Conservation (phyloP, 1,140 invertebrate genomes). For the Episyrphus balteatus region DNA sequence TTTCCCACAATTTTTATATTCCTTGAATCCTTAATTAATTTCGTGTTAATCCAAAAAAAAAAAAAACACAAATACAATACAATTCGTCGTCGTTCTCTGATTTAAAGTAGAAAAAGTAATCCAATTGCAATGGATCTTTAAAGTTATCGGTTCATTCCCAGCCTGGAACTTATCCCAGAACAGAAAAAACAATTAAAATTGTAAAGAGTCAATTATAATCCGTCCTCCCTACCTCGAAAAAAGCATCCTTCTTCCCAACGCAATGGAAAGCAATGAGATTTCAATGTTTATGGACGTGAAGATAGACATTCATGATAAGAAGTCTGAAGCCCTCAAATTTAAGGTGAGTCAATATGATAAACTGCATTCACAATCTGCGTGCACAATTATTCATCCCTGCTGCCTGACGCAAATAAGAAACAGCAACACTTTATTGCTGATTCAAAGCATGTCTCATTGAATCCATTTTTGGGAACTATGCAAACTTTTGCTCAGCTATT, state of each 20-base stretch:
- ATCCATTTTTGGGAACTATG: no score
- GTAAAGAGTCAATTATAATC: neutral
- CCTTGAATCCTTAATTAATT: neutral
- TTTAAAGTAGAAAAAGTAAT: no score
- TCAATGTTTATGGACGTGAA: conserved; percentile 34
- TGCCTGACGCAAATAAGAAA: neutral
- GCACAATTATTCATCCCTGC: neutral
- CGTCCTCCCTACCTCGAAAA: neutral
- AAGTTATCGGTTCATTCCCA: no score
- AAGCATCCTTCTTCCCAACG: conserved; percentile 3
- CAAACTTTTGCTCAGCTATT: no score
- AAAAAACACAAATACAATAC: no score
- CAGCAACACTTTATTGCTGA: neutral
- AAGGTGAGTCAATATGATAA: conserved; percentile 6
- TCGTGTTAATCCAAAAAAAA: neutral
- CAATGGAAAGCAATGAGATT: conserved; percentile 33
- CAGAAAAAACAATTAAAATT: no score
- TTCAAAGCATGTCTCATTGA: neutral
- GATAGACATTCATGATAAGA: conserved; percentile 33
- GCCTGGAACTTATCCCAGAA: no score
- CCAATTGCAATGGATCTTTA: no score
- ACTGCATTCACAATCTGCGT: neutral
- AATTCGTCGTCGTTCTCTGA: no score
- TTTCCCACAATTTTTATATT: neutral
- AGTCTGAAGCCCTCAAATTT: conserved; percentile 22